A percentile compares a stretch with the other conserved stretches of the same genome.
Conservation (phyloP, 2,113 vertebrate species). For the Rhadina sibilatrix region DNA sequence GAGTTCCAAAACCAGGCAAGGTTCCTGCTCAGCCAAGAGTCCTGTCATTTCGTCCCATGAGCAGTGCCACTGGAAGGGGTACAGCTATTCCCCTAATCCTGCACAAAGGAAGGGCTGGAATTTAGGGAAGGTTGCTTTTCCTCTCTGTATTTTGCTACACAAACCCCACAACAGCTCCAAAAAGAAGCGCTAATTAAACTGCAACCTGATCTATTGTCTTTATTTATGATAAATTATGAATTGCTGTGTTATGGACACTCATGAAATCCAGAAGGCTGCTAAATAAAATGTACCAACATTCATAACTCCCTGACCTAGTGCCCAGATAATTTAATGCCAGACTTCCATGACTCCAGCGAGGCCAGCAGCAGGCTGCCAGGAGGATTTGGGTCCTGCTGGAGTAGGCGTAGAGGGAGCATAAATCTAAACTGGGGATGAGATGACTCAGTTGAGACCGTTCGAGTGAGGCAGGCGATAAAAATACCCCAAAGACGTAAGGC, state of each 20-base stretch:
- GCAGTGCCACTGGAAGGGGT: not conserved
- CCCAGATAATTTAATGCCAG: not conserved
- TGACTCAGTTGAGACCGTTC: conserved; percentile 36
- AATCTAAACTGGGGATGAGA: conserved; percentile 23
- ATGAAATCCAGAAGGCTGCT: not conserved
- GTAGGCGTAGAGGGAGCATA: not conserved
- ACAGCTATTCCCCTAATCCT: accelerated
- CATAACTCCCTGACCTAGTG: not conserved
- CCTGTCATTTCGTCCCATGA: not conserved
- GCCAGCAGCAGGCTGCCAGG: not conserved
- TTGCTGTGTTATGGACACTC: not conserved
- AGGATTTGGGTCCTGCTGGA: not conserved
- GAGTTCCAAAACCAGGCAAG: not conserved
- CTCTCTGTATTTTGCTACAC: not conserved
- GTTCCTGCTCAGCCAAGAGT: not conserved
- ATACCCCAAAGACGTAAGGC: conserved; percentile 16
- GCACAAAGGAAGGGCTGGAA: not conserved
- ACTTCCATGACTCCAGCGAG: not conserved
- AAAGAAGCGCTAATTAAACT: not conserved
- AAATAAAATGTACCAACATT: not conserved
- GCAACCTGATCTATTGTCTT: not conserved
- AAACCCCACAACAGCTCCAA: not conserved
- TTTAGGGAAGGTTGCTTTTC: not conserved
- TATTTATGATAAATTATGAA: not conserved
- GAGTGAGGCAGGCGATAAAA: conserved; percentile 46